A percentile compares a stretch with the other conserved stretches of the same genome.
These are phyloP conservation scores for Anticlea derivata DNA, from an alignment of 2,888 invertebrate species.

Conservation along the genomic window DNA sequence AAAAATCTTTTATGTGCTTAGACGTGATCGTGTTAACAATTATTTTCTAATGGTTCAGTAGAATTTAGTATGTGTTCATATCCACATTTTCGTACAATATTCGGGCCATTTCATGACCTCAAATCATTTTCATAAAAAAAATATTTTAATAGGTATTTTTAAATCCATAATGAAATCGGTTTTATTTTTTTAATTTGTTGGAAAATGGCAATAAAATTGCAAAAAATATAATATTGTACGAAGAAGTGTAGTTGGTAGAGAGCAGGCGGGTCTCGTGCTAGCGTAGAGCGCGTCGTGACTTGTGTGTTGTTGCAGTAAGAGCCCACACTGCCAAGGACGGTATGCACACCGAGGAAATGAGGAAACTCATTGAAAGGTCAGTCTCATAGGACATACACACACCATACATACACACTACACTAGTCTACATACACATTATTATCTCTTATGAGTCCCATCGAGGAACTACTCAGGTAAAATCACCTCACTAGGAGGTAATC, in stretches of 20 bases:
- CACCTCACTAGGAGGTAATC: too few relatives aligned
- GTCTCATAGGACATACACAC: constrained; percentile 70
- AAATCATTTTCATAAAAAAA: background rate
- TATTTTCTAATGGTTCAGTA: constrained; percentile 68
- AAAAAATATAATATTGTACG: constrained; percentile 40
- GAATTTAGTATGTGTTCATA: constrained; percentile 72
- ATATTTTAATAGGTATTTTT: too few relatives aligned
- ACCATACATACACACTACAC: constrained; percentile 24
- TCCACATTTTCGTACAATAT: constrained; percentile 53
- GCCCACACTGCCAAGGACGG: constrained; percentile 93
- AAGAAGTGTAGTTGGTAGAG: constrained; percentile 50
- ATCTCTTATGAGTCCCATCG: too few relatives aligned
- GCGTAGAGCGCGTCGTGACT: constrained; percentile 79
- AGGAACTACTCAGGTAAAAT: too few relatives aligned
- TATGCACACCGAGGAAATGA: constrained; percentile 97
- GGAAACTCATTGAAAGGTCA: constrained; percentile 99
- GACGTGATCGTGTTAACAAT: constrained; percentile 78
- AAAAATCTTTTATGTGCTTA: constrained; percentile 62
- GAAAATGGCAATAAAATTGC: too few relatives aligned
- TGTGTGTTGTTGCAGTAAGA: constrained; percentile 85
- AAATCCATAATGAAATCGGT: too few relatives aligned
- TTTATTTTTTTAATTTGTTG: too few relatives aligned
- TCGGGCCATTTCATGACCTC: constrained; percentile 27
- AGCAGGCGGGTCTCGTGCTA: constrained; percentile 63
- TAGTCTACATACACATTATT: background rate